These are phyloP conservation scores for Nymphalis c-album DNA, from an alignment of 2,888 invertebrate genomes.

Conservation along the genomic window DNA sequence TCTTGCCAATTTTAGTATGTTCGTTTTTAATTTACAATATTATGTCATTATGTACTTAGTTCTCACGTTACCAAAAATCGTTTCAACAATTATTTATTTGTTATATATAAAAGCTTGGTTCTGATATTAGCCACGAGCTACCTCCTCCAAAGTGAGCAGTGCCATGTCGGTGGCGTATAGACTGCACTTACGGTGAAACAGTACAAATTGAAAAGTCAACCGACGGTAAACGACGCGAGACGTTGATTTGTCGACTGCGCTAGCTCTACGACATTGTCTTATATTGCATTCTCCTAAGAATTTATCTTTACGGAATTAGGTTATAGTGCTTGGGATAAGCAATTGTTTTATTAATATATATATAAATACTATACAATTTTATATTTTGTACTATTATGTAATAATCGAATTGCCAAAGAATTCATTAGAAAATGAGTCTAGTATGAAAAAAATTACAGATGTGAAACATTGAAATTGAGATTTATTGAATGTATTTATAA, in stretches of 20 bases:
- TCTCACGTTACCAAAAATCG: no score
- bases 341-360: constrained; percentile 14
- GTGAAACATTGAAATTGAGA: no score
- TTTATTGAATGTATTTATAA: no score
- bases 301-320: constrained; percentile 26
- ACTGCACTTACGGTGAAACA: constrained; percentile 67
- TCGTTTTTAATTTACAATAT: no score
- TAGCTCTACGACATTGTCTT: constrained; percentile 21
- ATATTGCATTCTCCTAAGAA: constrained; percentile 12
- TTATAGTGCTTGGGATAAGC: constrained; percentile 15
- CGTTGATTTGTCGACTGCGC: constrained; percentile 69
- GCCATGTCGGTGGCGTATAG: constrained; percentile 40
- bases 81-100: no score
- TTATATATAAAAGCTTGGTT: no score
- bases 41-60: no score
- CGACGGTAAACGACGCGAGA: constrained; percentile 64
- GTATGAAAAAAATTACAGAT: no score
- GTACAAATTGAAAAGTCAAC: constrained; percentile 75
- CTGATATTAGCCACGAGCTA: not conserved
- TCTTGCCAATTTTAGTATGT: no score
- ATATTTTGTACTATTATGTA: not conserved
- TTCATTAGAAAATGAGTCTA: no score
- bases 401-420: no score
- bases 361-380: not conserved
- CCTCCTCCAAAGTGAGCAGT: constrained; percentile 32